phyloP scores from a whole-genome alignment of 2,113 vertebrate genomes.

The Pholis gunnellus region DNA sequence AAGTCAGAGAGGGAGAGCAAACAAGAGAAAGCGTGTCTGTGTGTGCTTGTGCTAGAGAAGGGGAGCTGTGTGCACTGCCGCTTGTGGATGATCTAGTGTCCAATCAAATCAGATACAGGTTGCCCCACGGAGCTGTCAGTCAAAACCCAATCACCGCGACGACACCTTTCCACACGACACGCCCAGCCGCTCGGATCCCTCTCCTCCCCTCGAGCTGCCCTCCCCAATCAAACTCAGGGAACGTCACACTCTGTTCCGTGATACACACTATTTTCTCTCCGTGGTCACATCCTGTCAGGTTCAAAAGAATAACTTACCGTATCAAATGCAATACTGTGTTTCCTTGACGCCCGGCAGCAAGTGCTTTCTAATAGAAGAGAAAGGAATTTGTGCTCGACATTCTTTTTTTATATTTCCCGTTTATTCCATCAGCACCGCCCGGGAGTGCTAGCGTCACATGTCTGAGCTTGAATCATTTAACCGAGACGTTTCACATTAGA shows the following conservation, averaged over 20 bases:
- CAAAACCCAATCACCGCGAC: conserved; percentile 70
- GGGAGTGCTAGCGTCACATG: conserved; percentile 41
- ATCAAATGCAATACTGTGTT: conserved; percentile 48
- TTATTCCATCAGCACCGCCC: conserved; percentile 50
- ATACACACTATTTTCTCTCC: conserved; percentile 29
- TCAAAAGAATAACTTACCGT: conserved; percentile 51
- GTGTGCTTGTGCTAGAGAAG: not conserved
- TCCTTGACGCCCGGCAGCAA: conserved; percentile 38
- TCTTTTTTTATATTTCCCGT: conserved; percentile 41
- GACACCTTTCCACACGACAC: conserved; percentile 52
- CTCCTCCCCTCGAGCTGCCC: not conserved
- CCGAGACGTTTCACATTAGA: not conserved
- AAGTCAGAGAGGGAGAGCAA: conserved; percentile 51
- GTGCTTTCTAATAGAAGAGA: conserved; percentile 42
- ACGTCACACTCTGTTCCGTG: conserved; percentile 40
- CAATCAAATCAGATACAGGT: conserved; percentile 66
- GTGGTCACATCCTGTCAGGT: conserved; percentile 57
- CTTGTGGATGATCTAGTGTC: conserved; percentile 63
- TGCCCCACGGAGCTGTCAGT: conserved; percentile 68
- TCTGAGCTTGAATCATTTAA: conserved; percentile 35
- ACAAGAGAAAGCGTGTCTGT: conserved; percentile 27
- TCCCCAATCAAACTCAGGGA: conserved; percentile 44
- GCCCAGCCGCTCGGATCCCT: conserved; percentile 41
- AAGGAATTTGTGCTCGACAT: conserved; percentile 44
- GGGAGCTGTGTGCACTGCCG: conserved; percentile 34